Evolutionary conservation across 2,113 vertebrate genomes (phyloP), one percentile per base, ranked within the genome.

Genomic region (Macquaria australasica): DNA sequence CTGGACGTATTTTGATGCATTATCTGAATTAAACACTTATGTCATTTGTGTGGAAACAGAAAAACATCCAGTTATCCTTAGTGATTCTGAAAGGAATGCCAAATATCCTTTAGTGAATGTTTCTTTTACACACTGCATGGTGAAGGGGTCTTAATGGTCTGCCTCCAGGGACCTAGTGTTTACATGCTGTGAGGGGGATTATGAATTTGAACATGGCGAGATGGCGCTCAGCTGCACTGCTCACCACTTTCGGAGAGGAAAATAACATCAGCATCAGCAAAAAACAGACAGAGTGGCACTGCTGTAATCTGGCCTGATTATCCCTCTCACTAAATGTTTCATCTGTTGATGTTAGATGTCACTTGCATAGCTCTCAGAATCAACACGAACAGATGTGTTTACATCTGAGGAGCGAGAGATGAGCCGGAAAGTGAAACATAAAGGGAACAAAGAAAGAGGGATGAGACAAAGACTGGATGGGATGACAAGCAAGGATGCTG

Each of bases 291-390:
- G 63, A 76, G 64, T 9, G 21, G 25, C 62, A 39, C 70, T 28
- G 45, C 56, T 62, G 71, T 82, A 79, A 79, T 82, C 74, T 63
- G 20, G 43, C 56, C 68, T 55, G 58, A 68, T 83, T 50, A 81
- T 73, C 43, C 55, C 45, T 51, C 66, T 64, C 45, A 43, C 77
- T 86, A 45, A 85, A 88, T 88, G 67, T 82, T 88, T 88, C 68
- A 86, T 74, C 50, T 81, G 73, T 81, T 89, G 74, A 87, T 85
- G 51, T 71, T 66, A 78, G 55, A 70, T 79, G 60, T 73, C 75
- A 60, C 59, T 78, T 81, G 68, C 53, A 4, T 16, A 14, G 75
- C 58, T 41, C 39, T 80, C 55, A 6, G 28, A 25, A 39, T 18
- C 60, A 45, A 18, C 83, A 73, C 20, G n/a, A 45, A 67, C 63